A percentile compares a stretch with the other conserved stretches of the same genome.
Evolutionary conservation across 1,140 invertebrate species (phyloP).

Genomic region (Bilobella aurantiaca): DNA sequence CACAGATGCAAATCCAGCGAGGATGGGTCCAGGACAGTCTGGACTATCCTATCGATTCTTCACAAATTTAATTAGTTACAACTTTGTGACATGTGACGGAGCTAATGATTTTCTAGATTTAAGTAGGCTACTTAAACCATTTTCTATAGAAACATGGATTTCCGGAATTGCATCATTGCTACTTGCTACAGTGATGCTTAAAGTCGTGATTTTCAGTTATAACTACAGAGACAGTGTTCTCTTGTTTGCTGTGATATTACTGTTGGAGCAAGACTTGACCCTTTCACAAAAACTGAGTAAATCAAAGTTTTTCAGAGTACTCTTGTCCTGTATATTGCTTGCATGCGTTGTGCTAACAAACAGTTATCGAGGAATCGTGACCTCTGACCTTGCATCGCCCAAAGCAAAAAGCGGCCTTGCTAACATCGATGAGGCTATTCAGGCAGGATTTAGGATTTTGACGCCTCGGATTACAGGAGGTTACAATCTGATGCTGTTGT

Average conservation of each 20-base stretch:
- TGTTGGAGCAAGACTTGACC: neutral
- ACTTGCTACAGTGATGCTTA: too few relatives aligned
- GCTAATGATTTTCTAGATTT: too few relatives aligned
- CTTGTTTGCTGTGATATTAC: neutral
- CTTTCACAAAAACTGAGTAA: neutral
- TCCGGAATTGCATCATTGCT: too few relatives aligned
- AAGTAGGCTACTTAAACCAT: too few relatives aligned
- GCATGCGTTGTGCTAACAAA: neutral
- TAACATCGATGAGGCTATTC: neutral
- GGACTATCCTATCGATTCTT: too few relatives aligned
- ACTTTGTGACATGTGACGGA: too few relatives aligned
- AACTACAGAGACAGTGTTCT: neutral
- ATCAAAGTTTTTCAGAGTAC: neutral
- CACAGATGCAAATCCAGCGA: too few relatives aligned
- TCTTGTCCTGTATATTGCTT: neutral
- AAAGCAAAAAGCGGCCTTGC: neutral
- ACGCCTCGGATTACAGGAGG: neutral
- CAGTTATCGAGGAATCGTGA: neutral
- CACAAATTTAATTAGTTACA: too few relatives aligned
- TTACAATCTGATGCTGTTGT: too few relatives aligned
- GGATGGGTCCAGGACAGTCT: too few relatives aligned
- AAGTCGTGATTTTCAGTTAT: too few relatives aligned
- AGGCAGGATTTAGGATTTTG: neutral
- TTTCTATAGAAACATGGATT: too few relatives aligned
- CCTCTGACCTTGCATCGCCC: neutral